Evolutionary conservation across 1,140 invertebrate species (phyloP).

Genomic region (Sitophilus oryzae): DNA sequence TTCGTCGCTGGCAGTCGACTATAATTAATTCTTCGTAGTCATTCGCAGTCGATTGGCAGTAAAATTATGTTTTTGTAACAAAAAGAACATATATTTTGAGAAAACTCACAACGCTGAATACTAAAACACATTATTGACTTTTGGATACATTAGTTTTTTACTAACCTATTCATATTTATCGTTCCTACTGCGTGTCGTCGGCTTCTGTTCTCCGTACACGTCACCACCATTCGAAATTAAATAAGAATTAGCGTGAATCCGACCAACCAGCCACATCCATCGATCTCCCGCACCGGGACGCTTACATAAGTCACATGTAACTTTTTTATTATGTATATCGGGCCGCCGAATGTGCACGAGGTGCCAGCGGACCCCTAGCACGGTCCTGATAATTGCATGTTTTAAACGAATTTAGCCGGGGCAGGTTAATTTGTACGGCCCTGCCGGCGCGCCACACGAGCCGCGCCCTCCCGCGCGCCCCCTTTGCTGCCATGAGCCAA

Average conservation of each 20-base stretch:
- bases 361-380: conserved; percentile 37
- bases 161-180: too few species aligned
- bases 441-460: background rate
- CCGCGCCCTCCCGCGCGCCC: too few species aligned
- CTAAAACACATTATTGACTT: too few species aligned
- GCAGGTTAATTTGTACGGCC: conserved; percentile 40
- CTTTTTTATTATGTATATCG: conserved; percentile 33
- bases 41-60: too few species aligned
- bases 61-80: too few species aligned
- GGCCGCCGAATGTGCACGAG: conserved; percentile 33
- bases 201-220: conserved; percentile 2
- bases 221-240: conserved; percentile 9
- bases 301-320: conserved; percentile 36
- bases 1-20: too few species aligned
- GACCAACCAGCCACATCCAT: conserved; percentile 10
- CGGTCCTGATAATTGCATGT: conserved; percentile 42
- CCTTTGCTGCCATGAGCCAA: too few species aligned
- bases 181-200: conserved; percentile 3
- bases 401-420: conserved; percentile 43
- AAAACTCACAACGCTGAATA: too few species aligned
- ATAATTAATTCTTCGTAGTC: too few species aligned
- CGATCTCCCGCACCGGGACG: conserved; percentile 15
- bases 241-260: conserved; percentile 1
- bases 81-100: too few species aligned
- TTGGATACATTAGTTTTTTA: too few species aligned